Evolutionary conservation across 2,113 vertebrate species (phyloP).

Genomic region (Elaphurus davidianus): DNA sequence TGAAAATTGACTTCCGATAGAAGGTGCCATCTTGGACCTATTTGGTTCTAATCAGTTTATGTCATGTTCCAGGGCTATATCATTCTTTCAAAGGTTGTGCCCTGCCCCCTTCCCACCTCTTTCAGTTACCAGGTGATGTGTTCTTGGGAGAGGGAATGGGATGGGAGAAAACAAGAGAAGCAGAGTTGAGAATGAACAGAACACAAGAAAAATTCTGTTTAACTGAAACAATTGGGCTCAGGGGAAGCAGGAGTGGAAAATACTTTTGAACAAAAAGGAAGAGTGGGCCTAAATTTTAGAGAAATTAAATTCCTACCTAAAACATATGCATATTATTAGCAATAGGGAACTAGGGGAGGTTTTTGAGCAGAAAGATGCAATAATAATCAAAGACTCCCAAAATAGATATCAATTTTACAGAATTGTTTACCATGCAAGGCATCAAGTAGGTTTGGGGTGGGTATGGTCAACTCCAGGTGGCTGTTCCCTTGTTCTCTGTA

Average conservation of each 20-base stretch:
- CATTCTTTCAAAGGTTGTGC: not conserved
- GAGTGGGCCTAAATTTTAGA: not conserved
- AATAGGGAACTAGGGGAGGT: not conserved
- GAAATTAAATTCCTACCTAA: not conserved
- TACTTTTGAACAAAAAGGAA: not conserved
- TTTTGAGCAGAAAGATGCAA: not conserved
- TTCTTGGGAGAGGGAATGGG: not conserved
- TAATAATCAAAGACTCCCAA: not conserved
- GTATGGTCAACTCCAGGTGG: not conserved
- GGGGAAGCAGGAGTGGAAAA: not conserved
- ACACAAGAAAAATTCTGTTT: not conserved
- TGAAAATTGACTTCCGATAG: not conserved
- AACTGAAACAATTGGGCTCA: accelerated
- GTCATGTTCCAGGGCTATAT: not conserved
- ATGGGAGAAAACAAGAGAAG: not conserved
- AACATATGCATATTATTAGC: not conserved
- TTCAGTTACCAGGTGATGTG: not conserved
- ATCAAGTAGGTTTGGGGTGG: not conserved
- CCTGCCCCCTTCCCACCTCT: not conserved
- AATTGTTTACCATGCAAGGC: not conserved
- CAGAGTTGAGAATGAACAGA: not conserved
- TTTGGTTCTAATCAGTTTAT: not conserved
- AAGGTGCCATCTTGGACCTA: not conserved
- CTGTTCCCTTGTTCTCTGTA: not conserved
- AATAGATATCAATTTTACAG: not conserved